These are phyloP conservation scores for Bruchidius siliquastri DNA, from an alignment of 2,888 invertebrate species.

Conservation along the genomic window DNA sequence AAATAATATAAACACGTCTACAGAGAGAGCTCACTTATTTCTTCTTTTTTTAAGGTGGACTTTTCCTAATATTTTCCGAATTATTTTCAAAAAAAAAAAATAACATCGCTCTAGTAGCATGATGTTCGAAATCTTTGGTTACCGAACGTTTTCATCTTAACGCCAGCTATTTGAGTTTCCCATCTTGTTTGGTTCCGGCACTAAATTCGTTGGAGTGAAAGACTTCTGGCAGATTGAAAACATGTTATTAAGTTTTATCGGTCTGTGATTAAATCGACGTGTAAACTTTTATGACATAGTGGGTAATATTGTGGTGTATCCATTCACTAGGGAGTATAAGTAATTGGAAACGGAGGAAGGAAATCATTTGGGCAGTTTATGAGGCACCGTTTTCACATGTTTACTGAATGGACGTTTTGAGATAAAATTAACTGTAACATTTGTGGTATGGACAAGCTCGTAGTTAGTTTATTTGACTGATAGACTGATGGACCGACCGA, in stretches of 20 bases:
- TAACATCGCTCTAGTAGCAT: too few species aligned
- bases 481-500: too few species aligned
- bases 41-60: too few species aligned
- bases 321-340: neutral
- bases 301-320: neutral
- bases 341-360: neutral
- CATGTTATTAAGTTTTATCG: neutral
- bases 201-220: neutral
- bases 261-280: neutral
- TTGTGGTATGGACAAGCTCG: too few species aligned
- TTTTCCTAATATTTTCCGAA: too few species aligned
- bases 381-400: neutral
- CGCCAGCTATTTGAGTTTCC: neutral
- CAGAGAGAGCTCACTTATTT: too few species aligned
- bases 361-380: neutral
- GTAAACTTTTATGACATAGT: neutral
- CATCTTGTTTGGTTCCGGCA: neutral
- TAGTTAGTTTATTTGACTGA: too few species aligned
- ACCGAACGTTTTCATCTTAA: neutral
- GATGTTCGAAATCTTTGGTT: neutral
- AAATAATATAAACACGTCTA: too few species aligned
- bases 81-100: too few species aligned
- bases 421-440: neutral
- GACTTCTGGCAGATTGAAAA: neutral
- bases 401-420: neutral